Conservation (phyloP, 2,113 vertebrate species). For the Tetrax tetrax region DNA sequence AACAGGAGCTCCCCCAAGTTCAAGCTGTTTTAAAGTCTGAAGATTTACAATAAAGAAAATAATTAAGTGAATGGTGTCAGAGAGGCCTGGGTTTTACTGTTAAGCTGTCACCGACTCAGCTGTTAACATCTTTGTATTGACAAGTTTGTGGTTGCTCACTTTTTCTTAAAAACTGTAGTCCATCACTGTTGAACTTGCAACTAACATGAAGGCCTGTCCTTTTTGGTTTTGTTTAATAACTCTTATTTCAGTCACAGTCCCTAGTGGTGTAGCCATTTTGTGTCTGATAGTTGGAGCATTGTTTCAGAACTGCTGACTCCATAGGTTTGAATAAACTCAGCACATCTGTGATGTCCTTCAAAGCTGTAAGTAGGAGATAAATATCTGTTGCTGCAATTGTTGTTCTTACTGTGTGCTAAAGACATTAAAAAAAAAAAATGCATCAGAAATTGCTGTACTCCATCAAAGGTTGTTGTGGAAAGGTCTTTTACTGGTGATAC, state of each 20-base stretch:
- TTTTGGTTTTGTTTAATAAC: not conserved
- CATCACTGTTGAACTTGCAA: not conserved
- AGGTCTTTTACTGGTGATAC: not conserved
- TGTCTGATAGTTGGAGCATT: not conserved
- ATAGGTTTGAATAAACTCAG: not conserved
- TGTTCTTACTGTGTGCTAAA: not conserved
- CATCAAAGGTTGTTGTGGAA: not conserved
- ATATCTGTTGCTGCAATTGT: not conserved
- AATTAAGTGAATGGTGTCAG: conserved; percentile 18
- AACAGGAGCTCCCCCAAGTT: conserved; percentile 21
- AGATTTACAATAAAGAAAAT: conserved; percentile 49
- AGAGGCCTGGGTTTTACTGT: conserved; percentile 10
- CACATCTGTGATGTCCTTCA: not conserved
- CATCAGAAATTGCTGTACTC: not conserved
- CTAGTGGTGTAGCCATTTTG: not conserved
- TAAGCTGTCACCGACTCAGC: not conserved
- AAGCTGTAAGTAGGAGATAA: not conserved
- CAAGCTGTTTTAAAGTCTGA: conserved; percentile 32
- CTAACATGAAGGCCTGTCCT: not conserved
- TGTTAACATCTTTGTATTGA: conserved; percentile 33
- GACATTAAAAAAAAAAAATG: not conserved
- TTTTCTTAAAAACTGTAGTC: not conserved
- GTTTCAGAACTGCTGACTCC: not conserved
- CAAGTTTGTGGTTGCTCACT: not conserved
- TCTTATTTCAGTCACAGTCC: not conserved